These are phyloP conservation scores for Chionodraco myersi DNA, from an alignment of 2,113 vertebrate species.

Conservation along the genomic window DNA sequence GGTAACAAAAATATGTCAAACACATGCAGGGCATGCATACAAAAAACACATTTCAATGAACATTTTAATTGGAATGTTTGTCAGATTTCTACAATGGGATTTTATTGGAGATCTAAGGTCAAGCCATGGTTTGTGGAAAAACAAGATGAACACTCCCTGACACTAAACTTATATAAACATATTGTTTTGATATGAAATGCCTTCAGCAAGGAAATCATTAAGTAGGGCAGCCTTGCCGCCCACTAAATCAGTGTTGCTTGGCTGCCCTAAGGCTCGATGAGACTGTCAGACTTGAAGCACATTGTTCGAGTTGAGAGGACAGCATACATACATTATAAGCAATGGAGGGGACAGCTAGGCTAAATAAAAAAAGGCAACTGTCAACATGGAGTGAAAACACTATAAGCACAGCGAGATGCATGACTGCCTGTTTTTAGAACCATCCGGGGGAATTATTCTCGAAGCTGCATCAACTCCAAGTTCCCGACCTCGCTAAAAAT, in stretches of 20 bases:
- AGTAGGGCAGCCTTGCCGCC: slow-evolving; percentile 61
- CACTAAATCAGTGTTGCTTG: slow-evolving; percentile 58
- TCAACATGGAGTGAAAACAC: slow-evolving; percentile 44
- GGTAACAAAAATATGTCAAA: too few species aligned
- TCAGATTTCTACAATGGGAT: slow-evolving; percentile 6
- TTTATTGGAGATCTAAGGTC: background rate
- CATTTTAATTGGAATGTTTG: background rate
- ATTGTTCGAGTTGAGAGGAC: slow-evolving; percentile 62
- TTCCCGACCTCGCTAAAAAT: slow-evolving; percentile 18
- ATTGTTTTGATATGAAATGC: slow-evolving; percentile 48
- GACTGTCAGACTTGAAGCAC: slow-evolving; percentile 72
- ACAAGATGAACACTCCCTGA: background rate
- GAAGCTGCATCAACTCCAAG: slow-evolving; percentile 2
- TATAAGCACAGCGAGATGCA: slow-evolving; percentile 21
- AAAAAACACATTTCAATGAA: too few species aligned
- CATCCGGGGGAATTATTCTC: background rate
- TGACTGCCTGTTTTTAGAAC: slow-evolving; percentile 36
- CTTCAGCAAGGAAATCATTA: slow-evolving; percentile 57
- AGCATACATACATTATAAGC: slow-evolving; percentile 65
- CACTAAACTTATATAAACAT: slow-evolving; percentile 2
- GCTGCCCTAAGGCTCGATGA: slow-evolving; percentile 60
- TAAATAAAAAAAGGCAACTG: slow-evolving; percentile 33
- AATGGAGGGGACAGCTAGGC: slow-evolving; percentile 34
- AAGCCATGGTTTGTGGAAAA: background rate
- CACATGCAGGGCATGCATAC: too few species aligned